Percentiles rank a stretch among this genome's conserved stretches.
Conservation (phyloP, 1,140 invertebrate genomes). For the Cydia splendana region DNA sequence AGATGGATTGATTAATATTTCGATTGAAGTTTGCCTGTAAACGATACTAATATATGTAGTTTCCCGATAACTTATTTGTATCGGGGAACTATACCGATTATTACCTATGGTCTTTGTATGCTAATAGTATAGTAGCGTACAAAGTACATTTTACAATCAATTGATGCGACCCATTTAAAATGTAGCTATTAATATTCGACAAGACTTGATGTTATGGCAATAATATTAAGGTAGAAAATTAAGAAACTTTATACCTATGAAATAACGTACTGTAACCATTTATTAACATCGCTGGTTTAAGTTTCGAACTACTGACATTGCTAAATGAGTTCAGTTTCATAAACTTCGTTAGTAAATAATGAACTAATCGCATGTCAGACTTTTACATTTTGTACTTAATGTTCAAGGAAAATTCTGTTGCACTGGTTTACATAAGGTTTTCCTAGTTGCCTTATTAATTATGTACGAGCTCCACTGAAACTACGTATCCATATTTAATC, state of each 20-base stretch:
- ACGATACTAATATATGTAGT: too few relatives aligned
- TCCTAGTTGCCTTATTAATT: constrained; percentile 2
- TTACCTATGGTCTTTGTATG: too few relatives aligned
- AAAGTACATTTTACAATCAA: too few relatives aligned
- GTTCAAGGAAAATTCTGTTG: background rate
- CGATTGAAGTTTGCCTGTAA: background rate
- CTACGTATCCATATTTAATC: background rate
- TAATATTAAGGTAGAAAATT: too few relatives aligned
- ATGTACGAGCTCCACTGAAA: background rate
- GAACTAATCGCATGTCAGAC: background rate
- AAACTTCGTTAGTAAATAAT: background rate
- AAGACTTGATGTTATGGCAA: too few relatives aligned
- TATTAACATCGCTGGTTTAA: background rate
- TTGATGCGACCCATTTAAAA: too few relatives aligned
- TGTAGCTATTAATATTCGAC: too few relatives aligned
- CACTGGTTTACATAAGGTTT: constrained; percentile 1
- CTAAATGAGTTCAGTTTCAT: background rate
- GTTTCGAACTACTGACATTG: background rate
- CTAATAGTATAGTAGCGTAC: too few relatives aligned
- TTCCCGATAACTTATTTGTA: too few relatives aligned
- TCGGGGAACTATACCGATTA: too few relatives aligned
- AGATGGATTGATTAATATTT: background rate
- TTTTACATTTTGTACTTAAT: background rate
- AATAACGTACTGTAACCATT: background rate
- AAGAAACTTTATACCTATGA: too few relatives aligned